phyloP scores from a whole-genome alignment of 2,113 vertebrate genomes.

The Myiagra hebetior region DNA sequence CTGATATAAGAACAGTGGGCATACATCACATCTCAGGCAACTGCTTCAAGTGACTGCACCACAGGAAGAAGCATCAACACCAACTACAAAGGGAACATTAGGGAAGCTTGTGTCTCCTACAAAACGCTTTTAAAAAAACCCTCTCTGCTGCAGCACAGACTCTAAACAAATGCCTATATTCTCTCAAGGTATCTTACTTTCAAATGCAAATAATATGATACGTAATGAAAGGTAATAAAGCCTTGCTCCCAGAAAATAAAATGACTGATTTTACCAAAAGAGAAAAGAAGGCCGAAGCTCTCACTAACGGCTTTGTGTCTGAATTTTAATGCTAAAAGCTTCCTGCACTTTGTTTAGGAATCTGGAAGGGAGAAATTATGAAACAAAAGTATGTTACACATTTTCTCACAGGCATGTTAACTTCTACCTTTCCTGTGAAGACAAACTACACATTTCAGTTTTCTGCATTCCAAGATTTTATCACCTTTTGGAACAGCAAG shows the following conservation, averaged over 20 bases:
- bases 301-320: not conserved
- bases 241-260: not conserved
- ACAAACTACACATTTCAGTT: not conserved
- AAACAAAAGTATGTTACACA: not conserved
- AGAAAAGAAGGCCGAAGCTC: not conserved
- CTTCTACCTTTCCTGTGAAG: not conserved
- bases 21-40: not conserved
- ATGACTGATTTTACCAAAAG: not conserved
- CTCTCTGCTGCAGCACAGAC: not conserved
- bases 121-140: not conserved
- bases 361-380: not conserved
- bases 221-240: not conserved
- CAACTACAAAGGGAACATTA: not conserved
- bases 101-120: not conserved
- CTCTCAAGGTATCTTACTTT: not conserved
- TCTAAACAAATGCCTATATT: not conserved
- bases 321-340: conserved; percentile 26
- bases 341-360: not conserved
- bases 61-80: not conserved
- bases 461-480: not conserved
- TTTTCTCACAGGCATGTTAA: not conserved
- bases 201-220: not conserved
- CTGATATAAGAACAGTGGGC: not conserved
- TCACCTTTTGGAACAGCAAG: not conserved
- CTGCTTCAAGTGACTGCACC: not conserved